Evolutionary conservation across 2,113 vertebrate species (phyloP).

Genomic region (Dascyllus trimaculatus): DNA sequence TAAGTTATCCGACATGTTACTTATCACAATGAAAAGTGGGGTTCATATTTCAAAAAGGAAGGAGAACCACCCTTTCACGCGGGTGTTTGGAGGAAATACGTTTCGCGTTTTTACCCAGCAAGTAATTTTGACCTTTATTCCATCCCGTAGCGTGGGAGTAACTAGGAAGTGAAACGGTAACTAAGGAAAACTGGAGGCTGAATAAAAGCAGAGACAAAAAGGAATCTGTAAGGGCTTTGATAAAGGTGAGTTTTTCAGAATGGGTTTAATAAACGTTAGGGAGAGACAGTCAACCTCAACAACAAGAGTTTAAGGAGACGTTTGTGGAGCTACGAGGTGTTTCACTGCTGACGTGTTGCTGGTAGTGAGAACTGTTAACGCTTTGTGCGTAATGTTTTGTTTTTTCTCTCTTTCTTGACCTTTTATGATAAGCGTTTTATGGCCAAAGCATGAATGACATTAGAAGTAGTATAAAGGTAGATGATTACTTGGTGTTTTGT

Average conservation of each 20-base stretch:
- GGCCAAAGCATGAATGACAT: not conserved
- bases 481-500: not conserved
- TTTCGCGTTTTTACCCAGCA: conserved; percentile 13
- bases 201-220: not conserved
- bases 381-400: not conserved
- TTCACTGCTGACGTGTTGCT: not conserved
- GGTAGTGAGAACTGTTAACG: not conserved
- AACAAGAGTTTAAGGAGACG: not conserved
- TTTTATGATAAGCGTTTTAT: not conserved
- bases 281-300: not conserved
- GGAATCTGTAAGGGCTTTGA: too few species aligned
- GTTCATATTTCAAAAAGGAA: not conserved
- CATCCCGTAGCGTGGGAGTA: conserved; percentile 67
- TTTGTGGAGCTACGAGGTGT: not conserved
- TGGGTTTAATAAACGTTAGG: not conserved
- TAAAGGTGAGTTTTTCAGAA: not conserved
- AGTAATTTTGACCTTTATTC: conserved; percentile 45
- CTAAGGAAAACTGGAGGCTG: conserved; percentile 23
- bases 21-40: not conserved
- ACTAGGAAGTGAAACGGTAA: conserved; percentile 73
- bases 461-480: not conserved
- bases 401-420: not conserved
- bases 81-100: not conserved
- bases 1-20: too few species aligned
- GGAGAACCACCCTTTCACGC: not conserved